Evolutionary conservation across 2,797 vertebrate species (phyloP).

Genomic region (Buceros bicornis): DNA sequence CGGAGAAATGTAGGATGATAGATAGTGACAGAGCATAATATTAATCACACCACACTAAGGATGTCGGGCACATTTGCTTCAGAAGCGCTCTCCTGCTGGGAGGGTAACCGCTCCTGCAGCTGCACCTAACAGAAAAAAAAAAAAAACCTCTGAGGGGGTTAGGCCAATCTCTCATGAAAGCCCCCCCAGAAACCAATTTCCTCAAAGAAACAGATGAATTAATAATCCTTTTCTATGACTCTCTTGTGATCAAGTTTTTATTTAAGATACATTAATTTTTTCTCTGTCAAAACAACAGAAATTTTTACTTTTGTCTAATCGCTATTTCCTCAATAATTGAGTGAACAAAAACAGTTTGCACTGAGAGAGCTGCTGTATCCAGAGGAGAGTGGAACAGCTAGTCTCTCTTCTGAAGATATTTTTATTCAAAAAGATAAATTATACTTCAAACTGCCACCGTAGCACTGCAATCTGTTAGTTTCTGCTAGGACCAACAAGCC

Average conservation of each 20-base stretch:
- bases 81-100: not conserved
- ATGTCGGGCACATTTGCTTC: rapidly evolving
- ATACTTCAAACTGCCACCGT: not conserved
- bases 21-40: not conserved
- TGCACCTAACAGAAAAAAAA: not conserved
- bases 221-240: not conserved
- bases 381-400: not conserved
- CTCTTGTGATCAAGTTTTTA: not conserved
- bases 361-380: not conserved
- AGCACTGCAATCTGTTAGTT: constrained; percentile 29
- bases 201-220: not conserved
- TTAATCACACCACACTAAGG: not conserved
- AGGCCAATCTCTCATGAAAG: not conserved
- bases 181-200: not conserved
- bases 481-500: constrained; percentile 9
- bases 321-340: not conserved
- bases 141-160: not conserved
- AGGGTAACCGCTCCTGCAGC: not conserved
- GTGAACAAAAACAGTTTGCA: not conserved
- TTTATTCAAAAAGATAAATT: constrained; percentile 8
- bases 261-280: not conserved
- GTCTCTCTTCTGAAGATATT: not conserved
- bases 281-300: not conserved
- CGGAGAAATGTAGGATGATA: not conserved
- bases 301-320: not conserved